Conservation (phyloP, 2,888 invertebrate genomes). For the Hedychridium roseum region DNA sequence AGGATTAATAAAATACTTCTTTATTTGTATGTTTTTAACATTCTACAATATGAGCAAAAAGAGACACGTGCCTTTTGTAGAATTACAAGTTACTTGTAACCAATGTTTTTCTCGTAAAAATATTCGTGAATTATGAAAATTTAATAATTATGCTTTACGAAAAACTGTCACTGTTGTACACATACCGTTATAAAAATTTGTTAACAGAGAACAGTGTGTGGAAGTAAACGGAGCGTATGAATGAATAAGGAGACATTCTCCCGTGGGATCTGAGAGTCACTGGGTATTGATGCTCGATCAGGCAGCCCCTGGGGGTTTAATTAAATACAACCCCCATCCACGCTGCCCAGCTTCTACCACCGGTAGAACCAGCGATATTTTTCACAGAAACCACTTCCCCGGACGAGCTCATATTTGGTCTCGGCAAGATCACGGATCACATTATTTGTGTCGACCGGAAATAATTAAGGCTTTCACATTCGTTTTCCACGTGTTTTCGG, state of each 20-base stretch:
- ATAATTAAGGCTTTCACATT: slow-evolving; percentile 17
- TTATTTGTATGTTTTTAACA: no score
- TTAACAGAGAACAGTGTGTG: background rate
- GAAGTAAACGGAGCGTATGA: background rate
- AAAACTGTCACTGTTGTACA: background rate
- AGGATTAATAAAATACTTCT: no score
- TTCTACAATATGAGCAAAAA: no score
- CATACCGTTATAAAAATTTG: background rate
- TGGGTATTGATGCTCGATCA: slow-evolving; percentile 62
- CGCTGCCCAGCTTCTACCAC: slow-evolving; percentile 25
- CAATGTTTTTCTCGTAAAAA: background rate
- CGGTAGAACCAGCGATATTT: slow-evolving; percentile 54
- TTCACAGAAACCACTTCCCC: slow-evolving; percentile 47
- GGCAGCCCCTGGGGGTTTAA: slow-evolving; percentile 60
- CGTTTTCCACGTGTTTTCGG: background rate
- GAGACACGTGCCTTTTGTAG: no score
- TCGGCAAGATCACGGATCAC: slow-evolving; percentile 23
- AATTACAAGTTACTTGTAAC: no score
- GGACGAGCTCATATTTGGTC: slow-evolving; percentile 34
- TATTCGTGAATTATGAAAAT: background rate
- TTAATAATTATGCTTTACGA: background rate
- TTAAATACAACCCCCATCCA: slow-evolving; percentile 58
- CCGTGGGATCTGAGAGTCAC: slow-evolving; percentile 52
- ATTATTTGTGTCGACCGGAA: slow-evolving; percentile 14
- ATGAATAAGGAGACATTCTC: background rate